Base-by-base conservation (phyloP, 2,797 vertebrate species). In the Rousettus madagascariensis region DNA sequence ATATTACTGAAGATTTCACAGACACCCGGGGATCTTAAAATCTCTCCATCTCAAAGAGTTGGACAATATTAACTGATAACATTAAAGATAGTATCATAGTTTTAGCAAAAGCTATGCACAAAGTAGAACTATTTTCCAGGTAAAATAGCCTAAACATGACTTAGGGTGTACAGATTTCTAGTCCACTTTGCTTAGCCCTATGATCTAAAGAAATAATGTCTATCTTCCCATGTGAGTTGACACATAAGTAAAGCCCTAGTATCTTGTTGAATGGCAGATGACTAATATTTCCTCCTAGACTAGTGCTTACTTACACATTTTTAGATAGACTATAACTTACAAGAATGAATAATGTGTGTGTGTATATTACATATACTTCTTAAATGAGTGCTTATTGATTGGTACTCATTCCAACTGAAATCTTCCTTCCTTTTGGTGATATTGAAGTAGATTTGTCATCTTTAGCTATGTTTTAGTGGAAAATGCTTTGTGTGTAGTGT, bases 391-490 rank as follows among this genome's bases (percentile, higher is more conserved):
- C n/a, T 75, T 90, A 75, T 57, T 68, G 46, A 72, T 7, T 49
- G 22, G 22, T 49, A 65, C 33, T 59, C 41, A 57, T 72, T 91
- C 30, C 78, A 94, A 72, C 13, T 61, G 38, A 96, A 72, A 91
- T 80, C 38, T 65, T 41, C 46, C 49, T 94, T 89, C 65, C 68
- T 91, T 91, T 84, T 16, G 72, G 66, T 80, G 55, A 92, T 75
- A 51, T 0, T 86, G n/a, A 85, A 95, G 79, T 63, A 75, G 66
- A 41, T 84, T 93, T 94, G 75, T 90, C 75, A 84, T 68, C 22
- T 33, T 92, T 71, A 86, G 41, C 49, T 77, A 95, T 87, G 51
- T 83, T 94, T 86, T 89, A 30, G 57, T 82, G 43, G 80, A 85
- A 95, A 80, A 93, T 57, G 53, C 53, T 95, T 95, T 75, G 77